These are phyloP conservation scores for Aplysina aerophoba DNA, from an alignment of 37 sponge, comb jelly and placozoan genomes.

Conservation along the genomic window DNA sequence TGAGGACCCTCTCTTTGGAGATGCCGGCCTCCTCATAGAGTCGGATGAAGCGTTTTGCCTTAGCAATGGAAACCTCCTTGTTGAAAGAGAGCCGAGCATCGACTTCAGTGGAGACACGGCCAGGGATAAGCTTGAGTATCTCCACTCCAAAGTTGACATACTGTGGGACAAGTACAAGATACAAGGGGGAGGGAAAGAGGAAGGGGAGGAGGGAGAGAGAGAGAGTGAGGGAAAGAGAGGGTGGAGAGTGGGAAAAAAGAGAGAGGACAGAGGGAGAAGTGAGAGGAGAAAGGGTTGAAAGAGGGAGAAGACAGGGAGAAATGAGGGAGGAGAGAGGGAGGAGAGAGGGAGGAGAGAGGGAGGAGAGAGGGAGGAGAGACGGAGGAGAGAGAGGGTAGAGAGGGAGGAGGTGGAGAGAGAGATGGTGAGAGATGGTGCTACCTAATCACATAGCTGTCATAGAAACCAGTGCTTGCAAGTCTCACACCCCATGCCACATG, in stretches of 20 bases:
- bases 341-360: slow-evolving; percentile 1
- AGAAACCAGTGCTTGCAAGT: no score
- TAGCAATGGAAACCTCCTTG: slow-evolving; percentile 77
- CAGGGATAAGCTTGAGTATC: slow-evolving; percentile 95
- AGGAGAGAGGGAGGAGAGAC: neutral
- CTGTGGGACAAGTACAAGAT: slow-evolving; percentile 9
- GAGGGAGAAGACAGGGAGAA: neutral
- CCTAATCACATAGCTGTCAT: no score
- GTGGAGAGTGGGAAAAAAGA: neutral
- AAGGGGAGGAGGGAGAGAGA: neutral
- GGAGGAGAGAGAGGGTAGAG: neutral
- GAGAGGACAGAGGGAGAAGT: neutral
- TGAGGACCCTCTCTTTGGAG: slow-evolving; percentile 87
- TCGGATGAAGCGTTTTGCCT: slow-evolving; percentile 90
- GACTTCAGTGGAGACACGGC: slow-evolving; percentile 98
- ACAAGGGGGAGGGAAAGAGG: neutral
- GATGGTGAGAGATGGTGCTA: neutral
- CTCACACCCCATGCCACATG: no score
- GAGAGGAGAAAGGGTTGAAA: slow-evolving; percentile 27
- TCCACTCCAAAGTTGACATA: slow-evolving; percentile 97
- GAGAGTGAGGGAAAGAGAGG: neutral
- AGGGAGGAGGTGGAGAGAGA: neutral
- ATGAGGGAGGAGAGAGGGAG: neutral
- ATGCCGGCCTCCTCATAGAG: slow-evolving; percentile 92
- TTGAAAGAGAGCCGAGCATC: slow-evolving; percentile 98